These are phyloP conservation scores for Cromileptes altivelis DNA, from an alignment of 2,113 vertebrate genomes.

Conservation along the genomic window DNA sequence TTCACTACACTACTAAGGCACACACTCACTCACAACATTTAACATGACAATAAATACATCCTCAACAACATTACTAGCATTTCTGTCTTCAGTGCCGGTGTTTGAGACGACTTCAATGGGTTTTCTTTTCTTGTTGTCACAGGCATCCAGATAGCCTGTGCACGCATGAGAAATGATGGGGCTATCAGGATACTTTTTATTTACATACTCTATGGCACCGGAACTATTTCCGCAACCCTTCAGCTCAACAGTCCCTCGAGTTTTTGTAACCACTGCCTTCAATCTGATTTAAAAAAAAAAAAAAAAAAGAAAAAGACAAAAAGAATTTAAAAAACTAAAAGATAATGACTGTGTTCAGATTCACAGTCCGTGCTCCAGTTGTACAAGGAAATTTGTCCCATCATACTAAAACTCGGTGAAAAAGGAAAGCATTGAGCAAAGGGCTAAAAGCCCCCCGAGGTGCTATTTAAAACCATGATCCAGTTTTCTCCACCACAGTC, in stretches of 20 bases:
- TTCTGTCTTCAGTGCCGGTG: constrained; percentile 55
- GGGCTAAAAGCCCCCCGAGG: constrained; percentile 35
- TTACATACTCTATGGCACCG: constrained; percentile 68
- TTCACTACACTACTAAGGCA: constrained; percentile 79
- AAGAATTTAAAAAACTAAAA: constrained; percentile 39
- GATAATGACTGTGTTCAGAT: constrained; percentile 27
- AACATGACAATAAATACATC: constrained; percentile 83
- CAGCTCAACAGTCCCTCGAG: background rate
- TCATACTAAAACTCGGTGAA: constrained; percentile 39
- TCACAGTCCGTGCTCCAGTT: constrained; percentile 69
- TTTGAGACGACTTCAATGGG: constrained; percentile 34
- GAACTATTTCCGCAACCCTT: constrained; percentile 28
- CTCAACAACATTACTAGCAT: constrained; percentile 59
- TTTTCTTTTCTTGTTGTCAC: constrained; percentile 21
- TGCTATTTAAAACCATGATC: constrained; percentile 72
- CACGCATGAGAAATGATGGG: background rate
- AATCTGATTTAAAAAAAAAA: constrained; percentile 55
- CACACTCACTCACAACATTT: constrained; percentile 76
- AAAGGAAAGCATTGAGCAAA: constrained; percentile 35
- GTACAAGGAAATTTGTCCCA: constrained; percentile 51
- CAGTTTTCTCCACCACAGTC: constrained; percentile 68
- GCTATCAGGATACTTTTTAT: constrained; percentile 56
- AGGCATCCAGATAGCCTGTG: constrained; percentile 28
- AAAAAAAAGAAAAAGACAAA: constrained; percentile 17
- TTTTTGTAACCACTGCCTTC: constrained; percentile 23